A percentile compares a stretch with the other conserved stretches of the same genome.
These are phyloP conservation scores for Daktulosphaira vitifoliae DNA, from an alignment of 1,140 invertebrate species.

Conservation along the genomic window DNA sequence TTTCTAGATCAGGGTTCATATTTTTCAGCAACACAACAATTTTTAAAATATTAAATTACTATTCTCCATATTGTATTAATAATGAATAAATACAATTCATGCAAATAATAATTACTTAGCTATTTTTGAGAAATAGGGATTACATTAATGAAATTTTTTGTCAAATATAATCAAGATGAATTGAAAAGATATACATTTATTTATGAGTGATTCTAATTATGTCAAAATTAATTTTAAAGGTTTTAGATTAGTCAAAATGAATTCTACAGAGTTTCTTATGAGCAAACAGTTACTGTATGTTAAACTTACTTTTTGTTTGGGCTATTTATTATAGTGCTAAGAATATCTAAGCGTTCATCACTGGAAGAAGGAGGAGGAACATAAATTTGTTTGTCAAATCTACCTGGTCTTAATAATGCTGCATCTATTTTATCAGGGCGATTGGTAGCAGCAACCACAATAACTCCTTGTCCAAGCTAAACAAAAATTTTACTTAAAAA, in stretches of 20 bases:
- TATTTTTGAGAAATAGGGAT: too few relatives aligned
- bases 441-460: slow-evolving; percentile 68
- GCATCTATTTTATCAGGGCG: slow-evolving; percentile 69
- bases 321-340: slow-evolving; percentile 48
- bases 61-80: too few relatives aligned
- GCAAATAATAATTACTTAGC: too few relatives aligned
- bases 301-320: background rate
- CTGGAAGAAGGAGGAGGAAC: slow-evolving; percentile 60
- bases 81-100: too few relatives aligned
- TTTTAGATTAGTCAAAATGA: background rate
- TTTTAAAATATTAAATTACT: too few relatives aligned
- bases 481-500: background rate
- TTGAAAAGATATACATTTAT: background rate
- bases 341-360: slow-evolving; percentile 53
- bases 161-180: background rate
- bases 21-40: too few relatives aligned
- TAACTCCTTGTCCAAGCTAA: slow-evolving; percentile 44
- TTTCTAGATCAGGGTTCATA: too few relatives aligned
- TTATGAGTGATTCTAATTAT: background rate
- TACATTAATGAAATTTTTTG: too few relatives aligned
- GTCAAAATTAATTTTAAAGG: too few relatives aligned
- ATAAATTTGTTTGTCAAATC: slow-evolving; percentile 65
- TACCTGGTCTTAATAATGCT: slow-evolving; percentile 64
- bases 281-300: background rate
- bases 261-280: background rate